Evolutionary conservation across 1,140 invertebrate genomes (phyloP), one percentile per base, ranked within the genome.

Genomic region (Ips typographus): DNA sequence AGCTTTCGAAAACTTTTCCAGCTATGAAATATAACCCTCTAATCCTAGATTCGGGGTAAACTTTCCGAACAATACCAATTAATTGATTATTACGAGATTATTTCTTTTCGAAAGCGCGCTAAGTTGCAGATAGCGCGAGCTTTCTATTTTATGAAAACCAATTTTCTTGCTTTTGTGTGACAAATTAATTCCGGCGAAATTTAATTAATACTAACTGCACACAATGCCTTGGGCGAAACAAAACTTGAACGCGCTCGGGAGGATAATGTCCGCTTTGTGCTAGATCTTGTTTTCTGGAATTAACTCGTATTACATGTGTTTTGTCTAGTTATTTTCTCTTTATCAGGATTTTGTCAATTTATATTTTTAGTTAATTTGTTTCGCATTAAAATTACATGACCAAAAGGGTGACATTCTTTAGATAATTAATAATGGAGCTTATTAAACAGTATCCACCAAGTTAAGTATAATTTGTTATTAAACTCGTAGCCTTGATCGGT

Each of bases 161-260:
- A 64, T 64, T 64, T 64, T 64, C 62, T 53, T 53, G 62, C 62
- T 38, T 53, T 64, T 64, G 62, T 64, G 51, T 64, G 62, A 64
- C 62, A 64, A 64, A 64, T 53, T 64, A 52, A 64, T 64, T 52
- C 62, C n/a, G 40, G 39, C 60, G 39, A 62, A 62, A 51, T 62
- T 49, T 62, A 62, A 62, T 62, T 62, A 62, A 62, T 62, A 62
- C 60, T 37, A 56, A 56, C 38, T 56, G 38, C 53, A 56, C 53
- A 22, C 22, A 56, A 56, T 39, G 38, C 22, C 37, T 56, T 39
- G 36, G 53, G 5, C 7, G 8, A 5, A 56, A 37, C 7, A 56
- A 56, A n/a, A 56, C 36, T 56, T 56, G 53, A 56, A 39, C 53
- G n/a, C 38, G n/a, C 6, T 37, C 22, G 22, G 36, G 38, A 56